Conservation (phyloP, 2,888 invertebrate genomes). For the Saturnia japonica region DNA sequence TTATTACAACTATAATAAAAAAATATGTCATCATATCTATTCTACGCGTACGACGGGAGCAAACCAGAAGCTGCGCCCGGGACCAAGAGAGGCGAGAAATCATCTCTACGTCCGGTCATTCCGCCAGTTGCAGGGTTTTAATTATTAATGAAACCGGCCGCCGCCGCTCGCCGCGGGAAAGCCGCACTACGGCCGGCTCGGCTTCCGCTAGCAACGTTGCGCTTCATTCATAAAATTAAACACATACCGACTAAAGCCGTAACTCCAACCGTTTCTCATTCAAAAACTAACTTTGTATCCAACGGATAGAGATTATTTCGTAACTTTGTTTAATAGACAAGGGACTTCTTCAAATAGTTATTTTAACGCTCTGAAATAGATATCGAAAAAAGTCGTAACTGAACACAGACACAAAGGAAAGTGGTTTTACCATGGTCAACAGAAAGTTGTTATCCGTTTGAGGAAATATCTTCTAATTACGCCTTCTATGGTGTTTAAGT, state of each 20-base stretch:
- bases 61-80: conserved; percentile 55
- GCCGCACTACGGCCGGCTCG: conserved; percentile 76
- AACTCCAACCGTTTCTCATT: conserved; percentile 38
- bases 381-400: conserved; percentile 74
- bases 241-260: conserved; percentile 36
- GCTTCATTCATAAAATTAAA: conserved; percentile 79
- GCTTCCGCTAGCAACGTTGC: conserved; percentile 80
- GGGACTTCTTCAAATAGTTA: conserved; percentile 42
- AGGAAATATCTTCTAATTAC: conserved; percentile 59
- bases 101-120: conserved; percentile 79
- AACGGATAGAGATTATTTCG: conserved; percentile 42
- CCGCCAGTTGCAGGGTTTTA: conserved; percentile 76
- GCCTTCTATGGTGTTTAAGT: conserved; percentile 57
- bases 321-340: conserved; percentile 30
- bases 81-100: conserved; percentile 72
- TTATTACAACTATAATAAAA: conserved; percentile 19
- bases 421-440: conserved; percentile 70
- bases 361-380: conserved; percentile 67
- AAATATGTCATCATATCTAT: conserved; percentile 16
- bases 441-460: conserved; percentile 78
- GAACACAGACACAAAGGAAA: conserved; percentile 66
- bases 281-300: conserved; percentile 51
- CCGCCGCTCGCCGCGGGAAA: conserved; percentile 66
- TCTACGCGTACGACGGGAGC: conserved; percentile 19
- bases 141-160: conserved; percentile 80